Evolutionary conservation across 1,140 invertebrate genomes (phyloP).

Genomic region (Zaprionus tsacasi): DNA sequence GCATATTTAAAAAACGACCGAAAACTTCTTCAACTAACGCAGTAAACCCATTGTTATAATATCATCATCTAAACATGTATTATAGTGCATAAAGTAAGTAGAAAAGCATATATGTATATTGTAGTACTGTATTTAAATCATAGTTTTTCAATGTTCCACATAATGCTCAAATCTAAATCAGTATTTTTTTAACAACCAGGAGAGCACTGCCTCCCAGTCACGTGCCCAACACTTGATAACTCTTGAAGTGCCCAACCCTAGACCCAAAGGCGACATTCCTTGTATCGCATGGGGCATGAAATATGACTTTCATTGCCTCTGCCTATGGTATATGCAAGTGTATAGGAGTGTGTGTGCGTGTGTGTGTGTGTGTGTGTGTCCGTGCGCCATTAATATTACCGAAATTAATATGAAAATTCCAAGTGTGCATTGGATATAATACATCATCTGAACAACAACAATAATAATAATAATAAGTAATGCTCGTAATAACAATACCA

Average conservation of each 20-base stretch:
- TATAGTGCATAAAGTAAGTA: too few relatives aligned
- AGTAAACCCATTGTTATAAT: too few relatives aligned
- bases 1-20: too few relatives aligned
- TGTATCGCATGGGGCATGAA: conserved; percentile 50
- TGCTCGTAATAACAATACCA: conserved; percentile 67
- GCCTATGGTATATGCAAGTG: conserved; percentile 3
- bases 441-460: conserved; percentile 61
- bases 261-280: conserved; percentile 10
- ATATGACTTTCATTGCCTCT: conserved; percentile 52
- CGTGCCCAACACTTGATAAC: conserved; percentile 21
- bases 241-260: neutral
- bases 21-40: too few relatives aligned
- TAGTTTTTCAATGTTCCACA: too few relatives aligned
- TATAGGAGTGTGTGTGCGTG: conserved; percentile 1
- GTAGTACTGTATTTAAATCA: too few relatives aligned
- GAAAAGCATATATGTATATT: too few relatives aligned
- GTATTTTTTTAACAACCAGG: conserved; percentile 7
- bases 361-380: conserved; percentile 20
- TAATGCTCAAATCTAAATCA: neutral
- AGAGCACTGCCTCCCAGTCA: conserved; percentile 15
- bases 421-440: conserved; percentile 75
- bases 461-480: conserved; percentile 57
- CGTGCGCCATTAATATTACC: conserved; percentile 69
- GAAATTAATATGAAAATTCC: conserved; percentile 83
- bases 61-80: too few relatives aligned